Base-by-base conservation (phyloP, 2,888 invertebrate species). In the Geophilus truncorum region DNA sequence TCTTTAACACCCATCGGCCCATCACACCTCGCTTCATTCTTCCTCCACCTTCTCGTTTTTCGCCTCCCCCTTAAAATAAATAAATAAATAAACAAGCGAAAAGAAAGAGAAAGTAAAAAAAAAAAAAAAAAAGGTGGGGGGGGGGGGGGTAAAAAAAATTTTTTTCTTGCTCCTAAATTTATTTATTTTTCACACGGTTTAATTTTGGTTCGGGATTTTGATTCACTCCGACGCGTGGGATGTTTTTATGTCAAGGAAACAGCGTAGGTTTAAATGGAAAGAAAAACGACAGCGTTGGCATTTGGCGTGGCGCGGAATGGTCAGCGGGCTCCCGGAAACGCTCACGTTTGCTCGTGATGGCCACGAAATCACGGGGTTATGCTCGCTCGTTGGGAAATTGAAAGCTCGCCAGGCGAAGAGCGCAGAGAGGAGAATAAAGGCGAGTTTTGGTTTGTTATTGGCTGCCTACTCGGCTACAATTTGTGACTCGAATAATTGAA, bases 401-500 rank as follows among this genome's bases (percentile, higher is more conserved):
- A 62, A 62, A 62, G 57, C 57, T 12, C 57, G 57, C 57, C 57
- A 62, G 51, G 57, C 57, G 23, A 23, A 62, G 57, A 18, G 18
- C 57, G 18, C 40, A 40, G 15, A 40, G 15, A 40, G 57, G n/a
- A 62, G 57, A 62, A 62, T 62, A 62, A 62, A 62, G 57, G 57
- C 21, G 57, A 62, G 57, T 62, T 62, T 62, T 62, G 57, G 57
- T 62, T 62, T 62, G 57, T 62, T 62, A 62, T 62, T 62, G 57
- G 57, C 18, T 62, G 18, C n/a, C 57, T 62, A 18, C 18, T 62
- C 57, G 57, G n/a, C 57, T 62, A 62, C 57, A 62, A 62, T 62
- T 62, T 62, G 57, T 62, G 57, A 62, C 57, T 62, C 57, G 57
- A 62, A 62, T 62, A 62, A 62, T 62, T 62, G 57, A 62, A 62